Base-by-base conservation (phyloP, 1,140 invertebrate species). In the Tetraneura akinire region DNA sequence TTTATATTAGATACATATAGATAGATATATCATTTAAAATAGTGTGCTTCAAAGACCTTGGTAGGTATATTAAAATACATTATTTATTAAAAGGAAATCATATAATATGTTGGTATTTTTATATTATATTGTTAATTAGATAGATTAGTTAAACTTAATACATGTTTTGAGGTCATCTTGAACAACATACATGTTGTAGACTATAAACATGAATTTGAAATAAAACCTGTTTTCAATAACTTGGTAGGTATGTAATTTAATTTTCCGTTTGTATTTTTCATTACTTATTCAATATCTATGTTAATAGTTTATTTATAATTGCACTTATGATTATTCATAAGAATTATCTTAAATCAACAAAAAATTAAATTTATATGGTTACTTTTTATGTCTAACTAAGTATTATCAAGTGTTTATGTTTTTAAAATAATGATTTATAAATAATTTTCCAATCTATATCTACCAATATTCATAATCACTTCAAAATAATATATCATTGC, bases 101-200 rank as follows among this genome's bases (percentile, higher is more conserved):
- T 42, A 23, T 45, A 66, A n/a, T 68, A 68, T 23, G 32, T 16
- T 47, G 14, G 32, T 4, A 37, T 37, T 37, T 4, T 37, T 37
- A 37, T 11, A 68, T 3, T 68, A 23, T 26, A 68, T 68, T 68
- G 8, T 68, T 26, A 68, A 26, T 47, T 47, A 47, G 21, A 3
- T 47, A 47, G 21, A 3, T 47, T 47, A 14, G 66, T 68, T 68
- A 21, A 47, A 18, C 21, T 47, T 66, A 66, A 21, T 68, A 13
- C 10, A 64, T 64, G 29, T 66, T 47, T 68, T 68, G 21, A 68
- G 66, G 37, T 68, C 42, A 68, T 68, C 66, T 68, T 68, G 42
- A 68, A 68, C n/a, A 47, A 47, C 42, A 47, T 2, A 45, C 13
- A 10, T 47, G 45, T 14, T 47, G 13, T 68, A 23, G 3, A 23